Base-by-base conservation (phyloP, 1,140 invertebrate genomes). In the Hyles vespertilio region DNA sequence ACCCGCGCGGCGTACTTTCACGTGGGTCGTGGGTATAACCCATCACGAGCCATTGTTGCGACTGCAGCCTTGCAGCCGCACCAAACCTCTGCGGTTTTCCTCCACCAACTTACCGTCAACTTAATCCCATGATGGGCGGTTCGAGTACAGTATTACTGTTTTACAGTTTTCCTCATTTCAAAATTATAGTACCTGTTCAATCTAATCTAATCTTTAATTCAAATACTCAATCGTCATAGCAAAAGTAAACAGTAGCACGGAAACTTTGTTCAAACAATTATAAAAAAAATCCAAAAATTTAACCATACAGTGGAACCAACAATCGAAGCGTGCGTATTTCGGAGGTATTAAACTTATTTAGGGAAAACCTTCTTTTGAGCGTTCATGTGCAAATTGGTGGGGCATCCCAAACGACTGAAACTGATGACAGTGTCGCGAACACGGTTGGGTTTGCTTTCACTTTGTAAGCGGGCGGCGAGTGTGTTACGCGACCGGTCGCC, bases 21-120 rank as follows among this genome's bases (percentile, higher is more conserved):
- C 78, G 69, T 66, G 70, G 81, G 75, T 59, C 78, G 69, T 66
- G 70, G 81, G 75, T 59, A 70, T 79, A 69, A 70, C 74, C 78
- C 72, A 62, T 51, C 33, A 45, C 47, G 50, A 6, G 50, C 55
- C 55, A 59, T 59, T 59, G 53, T 55, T 45, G 32, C n/a, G 5
- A 47, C 48, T 22, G 47, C 53, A 33, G 10, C 47, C 51, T 57
- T 47, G 52, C 11, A 33, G 32, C 32, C 11, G 54, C 36, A 53
- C 52, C 57, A 32, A 43, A 40, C 48, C 43, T 63, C 57, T 75
- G 74, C 54, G 74, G 74, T 80, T 80, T 76, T 74, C 74, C 74
- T 74, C 3, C 22, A 49, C 12, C n/a, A 2, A 8, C 5, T n/a
- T 10, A 34, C 50, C 33, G 12, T 47, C n/a, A 51, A 12, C 50